These are phyloP conservation scores for Aphidius colemani DNA, from an alignment of 2,888 invertebrate species.

Conservation along the genomic window DNA sequence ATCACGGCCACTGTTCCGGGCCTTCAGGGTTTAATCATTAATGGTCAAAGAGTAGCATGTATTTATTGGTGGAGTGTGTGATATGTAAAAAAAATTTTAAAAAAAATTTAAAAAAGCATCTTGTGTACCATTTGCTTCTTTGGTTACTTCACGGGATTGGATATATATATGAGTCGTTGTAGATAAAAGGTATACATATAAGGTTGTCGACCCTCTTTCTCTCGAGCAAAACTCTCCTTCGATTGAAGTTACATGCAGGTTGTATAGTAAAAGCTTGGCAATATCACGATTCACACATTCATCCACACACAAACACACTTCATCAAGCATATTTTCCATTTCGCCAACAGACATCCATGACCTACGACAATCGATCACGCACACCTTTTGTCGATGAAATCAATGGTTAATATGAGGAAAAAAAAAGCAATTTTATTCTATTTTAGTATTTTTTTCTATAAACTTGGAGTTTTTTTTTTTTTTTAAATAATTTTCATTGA, in stretches of 20 bases:
- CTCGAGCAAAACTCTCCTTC: conserved; percentile 27
- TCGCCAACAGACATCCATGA: conserved; percentile 23
- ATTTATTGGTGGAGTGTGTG: neutral
- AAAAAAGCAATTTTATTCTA: neutral
- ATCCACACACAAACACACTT: neutral
- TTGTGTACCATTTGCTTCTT: conserved; percentile 19
- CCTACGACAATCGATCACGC: conserved; percentile 32
- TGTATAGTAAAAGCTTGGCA: neutral
- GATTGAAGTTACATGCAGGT: conserved; percentile 37
- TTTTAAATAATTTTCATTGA: conserved; percentile 23
- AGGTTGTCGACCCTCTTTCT: conserved; percentile 34
- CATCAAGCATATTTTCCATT: no score
- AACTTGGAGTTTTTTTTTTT: neutral
- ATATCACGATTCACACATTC: conserved; percentile 21
- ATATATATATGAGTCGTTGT: no score
- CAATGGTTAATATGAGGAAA: conserved; percentile 14
- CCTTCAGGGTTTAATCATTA: neutral
- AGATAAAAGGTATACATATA: conserved; percentile 49
- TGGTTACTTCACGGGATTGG: no score
- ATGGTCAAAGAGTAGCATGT: neutral
- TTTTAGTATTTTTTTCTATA: neutral
- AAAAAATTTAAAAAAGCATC: conserved; percentile 17
- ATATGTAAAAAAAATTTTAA: conserved; percentile 13
- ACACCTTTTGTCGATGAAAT: conserved; percentile 20
- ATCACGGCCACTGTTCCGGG: neutral